Evolutionary conservation across 2,113 vertebrate species (phyloP).

Genomic region (Peromyscus polionotus): DNA sequence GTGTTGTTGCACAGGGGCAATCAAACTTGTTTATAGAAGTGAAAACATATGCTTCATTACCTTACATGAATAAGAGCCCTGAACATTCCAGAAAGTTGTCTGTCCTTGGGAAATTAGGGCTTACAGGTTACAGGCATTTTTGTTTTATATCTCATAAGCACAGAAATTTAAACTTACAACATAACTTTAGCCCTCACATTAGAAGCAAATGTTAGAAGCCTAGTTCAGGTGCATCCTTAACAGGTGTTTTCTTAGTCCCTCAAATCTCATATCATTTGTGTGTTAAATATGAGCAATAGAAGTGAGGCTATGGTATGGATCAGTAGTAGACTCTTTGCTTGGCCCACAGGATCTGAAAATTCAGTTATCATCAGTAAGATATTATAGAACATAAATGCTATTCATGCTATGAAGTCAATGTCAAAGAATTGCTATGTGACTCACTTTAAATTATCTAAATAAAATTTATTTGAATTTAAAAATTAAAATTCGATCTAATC

Average conservation of each 20-base stretch:
- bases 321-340: neutral
- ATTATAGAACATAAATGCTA: neutral
- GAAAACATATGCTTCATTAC: too few species aligned
- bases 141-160: too few species aligned
- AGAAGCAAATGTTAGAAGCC: neutral
- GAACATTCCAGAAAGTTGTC: too few species aligned
- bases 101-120: too few species aligned
- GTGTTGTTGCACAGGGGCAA: too few species aligned
- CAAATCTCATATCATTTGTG: neutral
- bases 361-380: neutral
- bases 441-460: neutral
- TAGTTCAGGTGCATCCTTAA: neutral
- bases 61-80: too few species aligned
- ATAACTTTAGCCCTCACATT: too few species aligned
- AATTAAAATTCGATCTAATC: neutral
- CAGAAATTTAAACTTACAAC: too few species aligned
- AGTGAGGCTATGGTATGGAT: too few species aligned
- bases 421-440: neutral
- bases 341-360: neutral
- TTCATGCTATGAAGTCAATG: neutral
- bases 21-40: too few species aligned
- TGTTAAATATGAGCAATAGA: neutral
- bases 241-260: neutral
- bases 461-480: neutral
- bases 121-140: too few species aligned